These are phyloP conservation scores for Drosophila paranaensis DNA, from an alignment of 2,888 invertebrate species.

Conservation along the genomic window DNA sequence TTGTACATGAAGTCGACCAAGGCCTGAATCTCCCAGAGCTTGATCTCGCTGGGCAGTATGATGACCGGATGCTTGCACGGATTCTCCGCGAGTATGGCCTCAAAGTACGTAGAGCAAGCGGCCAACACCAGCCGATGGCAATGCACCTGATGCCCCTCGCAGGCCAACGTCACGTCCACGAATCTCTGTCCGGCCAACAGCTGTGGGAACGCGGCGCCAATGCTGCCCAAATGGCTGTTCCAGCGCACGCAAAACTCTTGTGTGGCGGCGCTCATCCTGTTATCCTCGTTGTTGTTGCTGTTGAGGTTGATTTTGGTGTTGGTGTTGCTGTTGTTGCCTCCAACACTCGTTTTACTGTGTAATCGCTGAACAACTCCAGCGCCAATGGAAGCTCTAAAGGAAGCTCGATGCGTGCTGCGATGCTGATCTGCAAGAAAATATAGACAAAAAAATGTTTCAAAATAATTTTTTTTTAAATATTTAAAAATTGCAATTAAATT, in stretches of 20 bases:
- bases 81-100: constrained; percentile 91
- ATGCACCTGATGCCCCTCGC: constrained; percentile 92
- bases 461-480: neutral
- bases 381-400: constrained; percentile 18
- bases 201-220: constrained; percentile 85
- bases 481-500: neutral
- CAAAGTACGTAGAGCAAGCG: constrained; percentile 94
- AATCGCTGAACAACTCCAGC: neutral
- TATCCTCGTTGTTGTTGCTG: neutral
- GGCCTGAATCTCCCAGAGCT: constrained; percentile 93
- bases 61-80: constrained; percentile 94
- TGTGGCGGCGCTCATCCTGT: constrained; percentile 54
- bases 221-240: constrained; percentile 85
- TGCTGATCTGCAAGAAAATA: neutral
- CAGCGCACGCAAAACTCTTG: constrained; percentile 85
- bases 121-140: constrained; percentile 95
- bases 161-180: constrained; percentile 94
- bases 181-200: constrained; percentile 86
- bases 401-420: constrained; percentile 8
- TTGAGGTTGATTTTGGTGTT: neutral
- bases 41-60: constrained; percentile 93
- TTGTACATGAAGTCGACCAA: constrained; percentile 96
- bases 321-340: neutral
- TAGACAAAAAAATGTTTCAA: too few relatives aligned
- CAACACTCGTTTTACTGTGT: neutral